Evolutionary conservation across 1,140 invertebrate species (phyloP), one percentile per base, ranked within the genome.

Genomic region (Drosophila lowei): DNA sequence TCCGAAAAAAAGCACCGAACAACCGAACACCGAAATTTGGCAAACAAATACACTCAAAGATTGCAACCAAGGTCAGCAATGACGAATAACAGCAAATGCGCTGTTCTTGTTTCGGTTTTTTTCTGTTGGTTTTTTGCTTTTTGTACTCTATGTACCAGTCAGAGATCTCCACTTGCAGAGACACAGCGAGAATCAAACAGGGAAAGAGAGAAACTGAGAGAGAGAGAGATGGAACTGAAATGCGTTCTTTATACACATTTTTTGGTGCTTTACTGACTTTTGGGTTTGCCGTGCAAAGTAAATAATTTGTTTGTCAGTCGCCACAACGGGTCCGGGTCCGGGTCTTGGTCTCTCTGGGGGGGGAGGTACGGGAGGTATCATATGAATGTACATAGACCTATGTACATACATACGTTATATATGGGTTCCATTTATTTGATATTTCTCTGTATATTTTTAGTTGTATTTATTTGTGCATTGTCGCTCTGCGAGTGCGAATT

Each of bases 1-100:
- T 50, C 43, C 21, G 13, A 28, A 57, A 42, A 75, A 57, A 63
- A 42, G 68, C 38, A 61, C 55, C 56, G 49, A 75, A 49, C 65
- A 43, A 5, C 18, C 18, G 18, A 23, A 25, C 23, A 25, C 23
- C 4, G 23, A 25, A 25, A 62, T 61, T 68, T 68, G 48, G 43
- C 68, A 75, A 63, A 70, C 56, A 65, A 76, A 71, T 46, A 83
- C 74, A 72, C 66, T 63, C 61, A 76, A 88, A 88, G 84, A 89
- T 89, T 89, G 84, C 84, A 89, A 89, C 85, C 84, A 89, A 89
- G 84, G 84, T 89, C 84, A 77, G 68, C 74, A 84, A 77, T 84
- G 84, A 89, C 81, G 84, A 90, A 90, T 90, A 88, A 90, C 84
- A 90, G 79, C 79, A 90, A 90, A 86, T 86, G 81, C 81, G 81